A percentile compares a stretch with the other conserved stretches of the same genome.
Evolutionary conservation across 2,888 invertebrate genomes (phyloP).

Genomic region (Scaeva pyrastri): DNA sequence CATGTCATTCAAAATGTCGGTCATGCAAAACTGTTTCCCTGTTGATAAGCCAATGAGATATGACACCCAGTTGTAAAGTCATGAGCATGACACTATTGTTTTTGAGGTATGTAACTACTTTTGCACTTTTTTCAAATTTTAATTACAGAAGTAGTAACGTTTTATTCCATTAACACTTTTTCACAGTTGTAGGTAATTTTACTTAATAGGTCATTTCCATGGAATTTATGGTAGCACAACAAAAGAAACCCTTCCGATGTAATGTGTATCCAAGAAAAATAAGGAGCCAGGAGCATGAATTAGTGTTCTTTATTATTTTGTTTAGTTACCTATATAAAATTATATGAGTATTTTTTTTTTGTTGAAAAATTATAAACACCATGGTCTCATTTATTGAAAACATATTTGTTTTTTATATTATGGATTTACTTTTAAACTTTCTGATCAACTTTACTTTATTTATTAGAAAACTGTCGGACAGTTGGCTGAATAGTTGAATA

Average conservation of each 20-base stretch:
- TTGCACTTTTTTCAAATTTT: neutral
- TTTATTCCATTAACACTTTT: conserved; percentile 26
- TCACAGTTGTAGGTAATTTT: neutral
- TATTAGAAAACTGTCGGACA: no score
- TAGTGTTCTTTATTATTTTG: neutral
- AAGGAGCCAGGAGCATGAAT: conserved; percentile 24
- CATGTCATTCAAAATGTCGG: neutral
- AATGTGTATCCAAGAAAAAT: conserved; percentile 37
- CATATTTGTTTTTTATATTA: no score
- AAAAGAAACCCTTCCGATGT: conserved; percentile 48
- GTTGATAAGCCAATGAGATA: conserved; percentile 42
- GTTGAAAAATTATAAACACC: no score
- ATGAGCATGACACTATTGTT: conserved; percentile 21
- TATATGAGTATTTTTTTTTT: no score
- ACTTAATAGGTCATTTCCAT: conserved; percentile 61
- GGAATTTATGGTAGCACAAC: conserved; percentile 35
- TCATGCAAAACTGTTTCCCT: neutral
- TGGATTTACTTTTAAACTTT: no score
- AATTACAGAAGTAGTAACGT: neutral
- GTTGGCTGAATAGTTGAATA: no score
- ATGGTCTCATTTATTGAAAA: no score
- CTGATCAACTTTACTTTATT: no score
- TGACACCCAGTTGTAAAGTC: neutral
- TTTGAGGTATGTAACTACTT: neutral
- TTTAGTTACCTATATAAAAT: neutral